Base-by-base conservation (phyloP, 2,113 vertebrate genomes). In the Glaucomys volans region DNA sequence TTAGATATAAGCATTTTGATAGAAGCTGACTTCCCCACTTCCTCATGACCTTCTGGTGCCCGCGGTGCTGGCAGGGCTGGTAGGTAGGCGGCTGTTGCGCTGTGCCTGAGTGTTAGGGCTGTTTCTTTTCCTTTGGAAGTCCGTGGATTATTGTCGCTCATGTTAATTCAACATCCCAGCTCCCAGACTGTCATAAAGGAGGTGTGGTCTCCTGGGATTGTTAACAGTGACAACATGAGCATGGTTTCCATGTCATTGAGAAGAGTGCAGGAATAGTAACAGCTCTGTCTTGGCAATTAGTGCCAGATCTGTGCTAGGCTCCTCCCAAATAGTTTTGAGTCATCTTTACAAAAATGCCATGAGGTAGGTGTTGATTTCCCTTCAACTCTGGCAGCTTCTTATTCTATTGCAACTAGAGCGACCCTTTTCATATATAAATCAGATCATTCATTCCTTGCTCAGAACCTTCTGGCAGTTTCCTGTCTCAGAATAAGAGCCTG, bases 1-100 rank as follows among this genome's bases (percentile, higher is more conserved):
- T 87, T 52, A 71, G 77, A 87, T 77, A 28, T 44, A 92, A 95
- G 76, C 90, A 92, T 85, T 57, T 84, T 35, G 84, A 88, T 88
- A 87, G 90, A 71, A 90, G 67, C 50, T 67, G 26, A 83, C 84
- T 84, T 66, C 66, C 52, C 75, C 40, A 92, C 18, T 66, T 87
- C 71, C 57, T 90, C 66, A 74, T 17, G 52, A 32, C 16, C 2
- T 52, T 92, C 76, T 42, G 87, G 93, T 87, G 66, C 57, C 69
- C 2, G 40, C 71, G 71, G 32, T 24, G 50, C 0, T 10, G 30
- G n/a, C 67, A 64, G 47, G 74, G 30, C 7, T 28, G 8, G 37
- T 80, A 42, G 67, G 4, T 62, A 52, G 8, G 71, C 30, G 1
- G 6, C 64, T 59, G 75, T 32, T 7, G 47, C 52, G 37, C 10